Evolutionary conservation across 2,888 invertebrate genomes (phyloP), one percentile per base, ranked within the genome.

Genomic region (Nemurella pictetii): DNA sequence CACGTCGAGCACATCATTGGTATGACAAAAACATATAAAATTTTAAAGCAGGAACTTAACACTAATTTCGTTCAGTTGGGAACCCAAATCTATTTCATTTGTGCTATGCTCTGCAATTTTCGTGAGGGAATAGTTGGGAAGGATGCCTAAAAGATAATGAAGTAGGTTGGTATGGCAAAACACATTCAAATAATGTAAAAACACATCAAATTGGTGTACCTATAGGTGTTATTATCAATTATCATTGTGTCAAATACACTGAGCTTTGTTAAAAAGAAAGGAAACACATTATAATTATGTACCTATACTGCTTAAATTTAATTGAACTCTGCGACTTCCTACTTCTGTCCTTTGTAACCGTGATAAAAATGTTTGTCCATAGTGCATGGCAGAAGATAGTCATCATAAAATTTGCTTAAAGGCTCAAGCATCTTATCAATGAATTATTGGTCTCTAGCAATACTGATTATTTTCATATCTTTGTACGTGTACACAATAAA

Each of bases 41-140:
- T n/a, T n/a, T n/a, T n/a, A n/a, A n/a, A n/a, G n/a, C n/a, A n/a
- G n/a, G n/a, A n/a, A n/a, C n/a, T n/a, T n/a, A 75, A 83, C 74
- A 55, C 32, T 80, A 35, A 30, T 75, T 83, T 85, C 77, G 55
- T 83, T 29, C 73, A 30, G 7, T 32, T 86, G 20, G 85, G 80
- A 28, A 83, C 84, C 30, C 75, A 86, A 87, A 87, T 87, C 26
- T 55, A 84, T 28, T 86, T 78, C 35, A 80, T 86, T 72, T 87
- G 87, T 81, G 75, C 86, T n/a, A 85, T 86, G 83, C 72, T 87
- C 5, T 86, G 86, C 81, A 87, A 87, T 83, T 87, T 87, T 30
- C 85, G 85, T 12, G 84, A 86, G 35, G 28, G 83, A 36, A 84
- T 86, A 35, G 36, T 81, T 9, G 81, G 36, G 25, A 81, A 25